Evolutionary conservation across 1,140 invertebrate genomes (phyloP).

Genomic region (Brachionus sp.): DNA sequence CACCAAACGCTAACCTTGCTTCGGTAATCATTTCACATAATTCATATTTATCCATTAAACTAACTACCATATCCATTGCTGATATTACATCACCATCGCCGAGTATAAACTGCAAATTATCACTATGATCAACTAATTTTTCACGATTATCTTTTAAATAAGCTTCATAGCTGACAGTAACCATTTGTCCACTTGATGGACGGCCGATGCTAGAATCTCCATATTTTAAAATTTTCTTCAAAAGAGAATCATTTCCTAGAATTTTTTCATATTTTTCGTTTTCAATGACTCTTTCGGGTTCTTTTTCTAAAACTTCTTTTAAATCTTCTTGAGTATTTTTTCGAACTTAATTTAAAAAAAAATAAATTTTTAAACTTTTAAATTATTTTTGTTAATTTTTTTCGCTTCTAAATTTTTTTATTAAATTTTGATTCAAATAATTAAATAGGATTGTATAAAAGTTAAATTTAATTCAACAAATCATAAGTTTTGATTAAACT

Average conservation of each 20-base stretch:
- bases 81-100: conserved; percentile 38
- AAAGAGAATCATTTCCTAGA: conserved; percentile 17
- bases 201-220: background rate
- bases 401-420: no score
- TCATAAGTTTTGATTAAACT: background rate
- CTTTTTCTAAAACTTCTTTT: conserved; percentile 1
- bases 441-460: no score
- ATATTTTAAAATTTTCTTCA: conserved; percentile 31
- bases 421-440: no score
- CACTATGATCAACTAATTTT: conserved; percentile 22
- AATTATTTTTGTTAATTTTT: no score
- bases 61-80: conserved; percentile 1
- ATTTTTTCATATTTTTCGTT: conserved; percentile 23
- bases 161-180: conserved; percentile 31
- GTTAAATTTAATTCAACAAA: background rate
- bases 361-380: background rate
- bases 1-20: conserved; percentile 14
- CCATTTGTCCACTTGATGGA: conserved; percentile 41
- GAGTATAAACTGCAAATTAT: conserved; percentile 15
- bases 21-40: conserved; percentile 25
- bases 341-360: conserved; percentile 14
- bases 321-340: background rate
- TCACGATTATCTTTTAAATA: conserved; percentile 35
- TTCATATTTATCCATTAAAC: conserved; percentile 42
- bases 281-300: background rate